A percentile compares a stretch with the other conserved stretches of the same genome.
These are phyloP conservation scores for Tragelaphus eurycerus DNA, from an alignment of 2,797 vertebrate species.

Conservation along the genomic window DNA sequence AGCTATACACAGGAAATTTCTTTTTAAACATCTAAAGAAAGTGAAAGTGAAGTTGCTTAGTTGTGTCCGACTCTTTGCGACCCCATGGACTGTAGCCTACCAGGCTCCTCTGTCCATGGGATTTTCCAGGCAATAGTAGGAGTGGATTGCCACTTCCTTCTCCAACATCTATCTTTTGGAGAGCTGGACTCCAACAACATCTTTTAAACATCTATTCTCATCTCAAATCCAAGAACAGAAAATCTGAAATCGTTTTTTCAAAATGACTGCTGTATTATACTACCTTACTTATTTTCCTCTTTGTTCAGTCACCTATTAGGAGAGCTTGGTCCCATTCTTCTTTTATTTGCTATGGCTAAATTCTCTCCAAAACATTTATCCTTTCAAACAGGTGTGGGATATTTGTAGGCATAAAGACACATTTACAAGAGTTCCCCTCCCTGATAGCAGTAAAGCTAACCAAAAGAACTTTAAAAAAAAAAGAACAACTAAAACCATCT, in stretches of 20 bases:
- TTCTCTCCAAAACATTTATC: not conserved
- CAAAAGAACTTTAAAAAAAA: not conserved
- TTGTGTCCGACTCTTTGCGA: too few relatives aligned
- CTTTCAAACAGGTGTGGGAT: not conserved
- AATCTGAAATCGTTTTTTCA: not conserved
- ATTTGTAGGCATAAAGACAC: not conserved
- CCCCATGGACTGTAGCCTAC: too few relatives aligned
- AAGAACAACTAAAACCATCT: not conserved
- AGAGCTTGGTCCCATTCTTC: not conserved
- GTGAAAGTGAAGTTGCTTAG: too few relatives aligned
- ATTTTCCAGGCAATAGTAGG: too few relatives aligned
- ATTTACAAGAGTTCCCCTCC: not conserved
- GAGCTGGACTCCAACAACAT: too few relatives aligned
- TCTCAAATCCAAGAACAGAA: constrained; percentile 1
- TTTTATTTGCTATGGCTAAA: not conserved
- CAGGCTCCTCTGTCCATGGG: too few relatives aligned
- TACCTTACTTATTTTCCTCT: not conserved
- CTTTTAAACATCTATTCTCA: not conserved
- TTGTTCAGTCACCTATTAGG: not conserved
- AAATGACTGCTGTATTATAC: not conserved
- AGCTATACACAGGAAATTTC: not conserved
- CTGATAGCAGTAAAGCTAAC: not conserved
- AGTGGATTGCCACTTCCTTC: too few relatives aligned
- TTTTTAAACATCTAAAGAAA: not conserved
- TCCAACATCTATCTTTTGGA: too few relatives aligned